Base-by-base conservation (phyloP, 2,113 vertebrate genomes). In the Pollachius pollachius region DNA sequence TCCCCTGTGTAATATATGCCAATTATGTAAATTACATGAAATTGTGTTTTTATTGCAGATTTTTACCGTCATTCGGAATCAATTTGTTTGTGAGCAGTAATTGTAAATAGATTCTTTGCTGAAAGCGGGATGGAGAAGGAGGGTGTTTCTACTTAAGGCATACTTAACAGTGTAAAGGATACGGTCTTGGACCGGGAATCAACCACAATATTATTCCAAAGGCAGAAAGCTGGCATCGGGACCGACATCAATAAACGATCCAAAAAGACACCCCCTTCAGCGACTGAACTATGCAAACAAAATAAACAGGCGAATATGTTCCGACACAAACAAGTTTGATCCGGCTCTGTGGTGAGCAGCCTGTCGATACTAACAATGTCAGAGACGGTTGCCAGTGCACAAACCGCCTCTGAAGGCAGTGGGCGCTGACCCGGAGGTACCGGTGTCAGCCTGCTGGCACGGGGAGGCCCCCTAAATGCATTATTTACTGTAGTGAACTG, bases 1-100 rank as follows among this genome's bases (percentile, higher is more conserved):
- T 48, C 5, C 41, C 7, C 62, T 11, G 15, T 76, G 76, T 74
- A 62, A 62, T 27, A 12, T 25, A 21, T 62, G 60, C 12, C 13
- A 62, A 62, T 27, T 62, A 13, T 57, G 41, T 48, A 48, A 48
- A 48, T 48, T 48, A 48, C 41, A 48, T 48, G 41, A 48, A 48
- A 57, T 57, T 17, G 1, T n/a, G 15, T 57, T 57, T 57, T 57
- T 57, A n/a, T 57, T 57, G 15, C 17, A 4, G 54, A 17, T 57
- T 57, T 21, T 62, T 62, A 23, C 60, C 60, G 4, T 62, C 19
- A 62, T 62, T 62, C 60, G 25, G 12, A 64, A 13, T 16, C 16
- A 57, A 3, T 37, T 16, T 37, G 62, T 16, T 64, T 37, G 25
- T 27, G 37, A 6, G 17, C 25, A 64, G 25, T 62, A n/a, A 6